A percentile compares a stretch with the other conserved stretches of the same genome.
Conservation (phyloP, 2,113 vertebrate genomes). For the Alectura lathami region DNA sequence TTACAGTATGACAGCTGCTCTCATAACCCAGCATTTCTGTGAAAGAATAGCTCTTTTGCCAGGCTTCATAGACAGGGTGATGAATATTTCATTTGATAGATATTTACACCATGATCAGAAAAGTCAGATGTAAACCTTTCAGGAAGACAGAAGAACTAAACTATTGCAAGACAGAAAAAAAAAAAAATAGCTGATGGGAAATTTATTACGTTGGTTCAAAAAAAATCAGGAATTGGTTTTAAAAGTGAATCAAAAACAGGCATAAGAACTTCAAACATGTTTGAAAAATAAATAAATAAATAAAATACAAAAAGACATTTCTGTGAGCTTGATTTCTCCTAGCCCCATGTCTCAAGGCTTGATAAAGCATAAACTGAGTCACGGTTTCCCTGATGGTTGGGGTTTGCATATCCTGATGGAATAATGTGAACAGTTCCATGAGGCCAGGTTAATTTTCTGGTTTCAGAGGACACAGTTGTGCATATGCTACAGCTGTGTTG, state of each 20-base stretch:
- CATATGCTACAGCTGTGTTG: not conserved
- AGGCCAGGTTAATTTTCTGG: not conserved
- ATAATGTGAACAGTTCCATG: not conserved
- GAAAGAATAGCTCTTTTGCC: not conserved
- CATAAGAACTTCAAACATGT: not conserved
- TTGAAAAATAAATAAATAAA: not conserved
- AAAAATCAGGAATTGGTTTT: constrained; percentile 6
- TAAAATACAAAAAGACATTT: not conserved
- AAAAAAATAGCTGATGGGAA: not conserved
- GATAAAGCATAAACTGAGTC: not conserved
- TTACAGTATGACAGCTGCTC: not conserved
- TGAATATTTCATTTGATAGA: not conserved
- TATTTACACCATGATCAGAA: not conserved
- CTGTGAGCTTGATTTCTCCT: not conserved
- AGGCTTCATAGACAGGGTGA: not conserved
- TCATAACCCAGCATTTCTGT: not conserved
- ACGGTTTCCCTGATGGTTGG: not conserved
- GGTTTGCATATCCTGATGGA: not conserved
- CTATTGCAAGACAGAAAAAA: not conserved
- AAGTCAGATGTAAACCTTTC: constrained; percentile 21
- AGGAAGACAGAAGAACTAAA: not conserved
- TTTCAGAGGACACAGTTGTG: not conserved
- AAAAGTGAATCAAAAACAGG: not conserved
- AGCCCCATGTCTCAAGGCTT: not conserved
- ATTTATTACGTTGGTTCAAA: not conserved